Percentiles rank a stretch among this genome's conserved stretches.
These are phyloP conservation scores for Hedychridium roseum DNA, from an alignment of 2,888 invertebrate genomes.

Conservation along the genomic window DNA sequence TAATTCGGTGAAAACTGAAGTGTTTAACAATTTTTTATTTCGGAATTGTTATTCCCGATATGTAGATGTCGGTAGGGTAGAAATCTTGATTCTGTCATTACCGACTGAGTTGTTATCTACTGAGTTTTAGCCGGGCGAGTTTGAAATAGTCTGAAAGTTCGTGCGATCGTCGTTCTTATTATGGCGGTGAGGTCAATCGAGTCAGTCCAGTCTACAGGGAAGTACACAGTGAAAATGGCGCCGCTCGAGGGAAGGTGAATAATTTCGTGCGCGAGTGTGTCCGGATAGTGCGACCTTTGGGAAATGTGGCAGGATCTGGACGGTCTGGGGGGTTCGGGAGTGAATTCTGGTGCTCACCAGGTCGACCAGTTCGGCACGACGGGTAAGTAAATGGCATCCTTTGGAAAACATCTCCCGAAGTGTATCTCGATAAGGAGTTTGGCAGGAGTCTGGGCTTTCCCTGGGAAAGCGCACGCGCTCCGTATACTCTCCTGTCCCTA, in stretches of 20 bases:
- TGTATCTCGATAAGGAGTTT: conserved; percentile 13
- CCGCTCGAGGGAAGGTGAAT: conserved; percentile 53
- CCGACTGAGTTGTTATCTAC: no score
- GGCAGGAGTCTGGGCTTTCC: conserved; percentile 22
- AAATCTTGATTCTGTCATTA: no score
- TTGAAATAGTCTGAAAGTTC: no score
- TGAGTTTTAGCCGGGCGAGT: no score
- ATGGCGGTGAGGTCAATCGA: no score
- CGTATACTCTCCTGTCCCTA: conserved; percentile 12
- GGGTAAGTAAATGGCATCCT: conserved; percentile 41
- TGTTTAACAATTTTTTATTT: no score
- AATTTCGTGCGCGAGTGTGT: conserved; percentile 40
- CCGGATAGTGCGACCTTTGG: conserved; percentile 38
- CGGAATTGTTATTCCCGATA: no score
- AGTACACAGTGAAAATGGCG: conserved; percentile 58
- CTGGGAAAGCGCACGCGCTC: conserved; percentile 34
- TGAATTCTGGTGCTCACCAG: conserved; percentile 56
- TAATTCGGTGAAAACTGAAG: no score
- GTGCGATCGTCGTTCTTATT: no score
- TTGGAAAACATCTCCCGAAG: background rate
- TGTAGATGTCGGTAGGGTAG: no score
- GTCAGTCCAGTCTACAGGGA: no score
- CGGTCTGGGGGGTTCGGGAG: conserved; percentile 52
- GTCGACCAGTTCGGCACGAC: conserved; percentile 58
- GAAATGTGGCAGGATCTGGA: conserved; percentile 61